These are phyloP conservation scores for Dysmachus trigonus DNA, from an alignment of 2,888 invertebrate genomes.

Conservation along the genomic window DNA sequence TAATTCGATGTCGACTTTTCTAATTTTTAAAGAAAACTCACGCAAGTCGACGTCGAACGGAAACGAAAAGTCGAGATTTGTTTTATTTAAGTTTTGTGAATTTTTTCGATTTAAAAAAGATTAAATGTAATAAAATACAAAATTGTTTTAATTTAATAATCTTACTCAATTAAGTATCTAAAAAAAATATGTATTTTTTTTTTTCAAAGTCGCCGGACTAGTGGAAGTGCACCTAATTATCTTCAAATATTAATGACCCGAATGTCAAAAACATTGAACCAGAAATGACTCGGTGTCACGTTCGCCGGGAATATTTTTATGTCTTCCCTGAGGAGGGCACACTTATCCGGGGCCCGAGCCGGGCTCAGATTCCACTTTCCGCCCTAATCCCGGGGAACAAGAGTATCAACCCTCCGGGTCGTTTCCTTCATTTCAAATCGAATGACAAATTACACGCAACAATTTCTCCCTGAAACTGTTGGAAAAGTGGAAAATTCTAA, in stretches of 20 bases:
- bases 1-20: neutral
- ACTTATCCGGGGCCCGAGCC: neutral
- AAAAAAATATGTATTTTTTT: neutral
- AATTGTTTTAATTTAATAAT: too few species aligned
- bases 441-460: conserved; percentile 42
- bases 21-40: neutral
- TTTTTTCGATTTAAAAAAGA: too few species aligned
- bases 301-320: conserved; percentile 9
- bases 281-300: conserved; percentile 38
- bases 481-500: conserved; percentile 34
- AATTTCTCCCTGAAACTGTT: neutral
- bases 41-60: neutral
- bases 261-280: conserved; percentile 38
- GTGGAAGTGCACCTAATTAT: neutral
- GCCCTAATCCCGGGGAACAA: neutral
- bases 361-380: conserved; percentile 1
- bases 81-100: neutral
- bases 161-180: too few species aligned
- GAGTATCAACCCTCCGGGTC: conserved; percentile 26
- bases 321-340: neutral
- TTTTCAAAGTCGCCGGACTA: neutral
- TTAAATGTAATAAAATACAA: too few species aligned
- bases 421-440: conserved; percentile 21
- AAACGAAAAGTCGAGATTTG: too few species aligned
- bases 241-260: conserved; percentile 28